Base-by-base conservation (phyloP, 2,888 invertebrate species). In the Lithophane ornitopus region DNA sequence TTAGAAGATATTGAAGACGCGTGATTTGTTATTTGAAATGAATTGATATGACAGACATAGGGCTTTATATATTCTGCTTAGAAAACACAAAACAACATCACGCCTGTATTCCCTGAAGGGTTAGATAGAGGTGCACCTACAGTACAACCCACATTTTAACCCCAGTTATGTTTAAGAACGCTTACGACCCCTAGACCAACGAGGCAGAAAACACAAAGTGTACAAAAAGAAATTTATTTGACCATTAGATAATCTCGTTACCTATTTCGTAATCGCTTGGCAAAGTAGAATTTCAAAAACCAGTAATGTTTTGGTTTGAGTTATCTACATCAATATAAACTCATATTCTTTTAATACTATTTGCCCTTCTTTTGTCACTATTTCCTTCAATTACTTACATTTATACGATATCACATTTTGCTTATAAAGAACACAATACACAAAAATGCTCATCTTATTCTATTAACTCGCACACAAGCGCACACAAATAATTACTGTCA, bases 321-420 rank as follows among this genome's bases (percentile, higher is more conserved):
- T 52, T 39, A 63, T 58, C 22, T 52, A 8, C 16, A 6, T n/a
- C 28, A 14, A 46, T 46, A 8, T 44, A 28, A 28, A 1, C 12
- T 4, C 62, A 44, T 22, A 39, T 75, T 44, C 3, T 14, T 54
- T 34, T 41, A 81, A 69, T 76, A 76, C 65, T 54, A 61, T 52
- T 39, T 16, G n/a, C 22, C 8, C 56, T 34, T 22, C 6, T 71
- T 77, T 74, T 46, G 44, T 44, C 76, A 80, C 76, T 58, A 61
- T 6, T 70, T 81, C 73, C 74, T 67, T 74, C 76, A 77, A 41
- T 62, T 52, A 74, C 71, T 58, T 61, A 69, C 76, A 75, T 76
- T 73, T 87, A 76, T 67, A 80, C 74, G 34, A 80, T 87, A 87
- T 87, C 86, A 87, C 86, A 87, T 87, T 87, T 85, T 78, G 80